Evolutionary conservation across 2,888 invertebrate genomes (phyloP), one percentile per base, ranked within the genome.

Genomic region (Drosophila longiperda): DNA sequence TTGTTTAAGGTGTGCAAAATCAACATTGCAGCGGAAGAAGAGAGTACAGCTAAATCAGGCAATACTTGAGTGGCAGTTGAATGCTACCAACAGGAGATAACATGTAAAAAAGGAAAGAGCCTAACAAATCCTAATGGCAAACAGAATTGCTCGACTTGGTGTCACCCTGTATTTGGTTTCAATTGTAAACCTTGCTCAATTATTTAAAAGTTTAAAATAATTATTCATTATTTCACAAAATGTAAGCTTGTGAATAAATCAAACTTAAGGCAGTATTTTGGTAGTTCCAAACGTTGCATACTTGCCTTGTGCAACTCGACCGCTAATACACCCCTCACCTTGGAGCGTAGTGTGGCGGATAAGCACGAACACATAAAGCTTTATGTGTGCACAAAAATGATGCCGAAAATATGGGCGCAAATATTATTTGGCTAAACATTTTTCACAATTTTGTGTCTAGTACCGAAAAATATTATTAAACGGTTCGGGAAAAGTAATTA

Each of bases 341-440:
- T 20, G 4, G 15, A 33, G 4, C 5, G 29, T 20, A 58, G 33
- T 62, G 45, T 48, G 34, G 33, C 48, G 32, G 38, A 54, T 26
- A 57, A 26, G 2, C 23, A 20, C 42, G n/a, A 4, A 32, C 32
- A 52, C 66, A 71, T 83, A 65, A 71, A 69, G 64, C 72, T 73
- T 72, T 73, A 85, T 72, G 55, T 62, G 74, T 66, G 32, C 64
- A 77, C 33, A 38, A 73, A 77, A 73, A 80, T 67, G 60, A 65
- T 72, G 66, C 64, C 74, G 33, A n/a, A n/a, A n/a, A n/a, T n/a
- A 81, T 75, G 80, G 78, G 70, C 75, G 61, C 81, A 73, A 87
- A 80, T 83, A 76, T 78, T 89, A 83, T 90, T 83, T 80, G 73
- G 83, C 73, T 90, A 78, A 81, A 80, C 29, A 87, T 83, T 85